Conservation (phyloP, 2,797 vertebrate species). For the Ispidina picta region DNA sequence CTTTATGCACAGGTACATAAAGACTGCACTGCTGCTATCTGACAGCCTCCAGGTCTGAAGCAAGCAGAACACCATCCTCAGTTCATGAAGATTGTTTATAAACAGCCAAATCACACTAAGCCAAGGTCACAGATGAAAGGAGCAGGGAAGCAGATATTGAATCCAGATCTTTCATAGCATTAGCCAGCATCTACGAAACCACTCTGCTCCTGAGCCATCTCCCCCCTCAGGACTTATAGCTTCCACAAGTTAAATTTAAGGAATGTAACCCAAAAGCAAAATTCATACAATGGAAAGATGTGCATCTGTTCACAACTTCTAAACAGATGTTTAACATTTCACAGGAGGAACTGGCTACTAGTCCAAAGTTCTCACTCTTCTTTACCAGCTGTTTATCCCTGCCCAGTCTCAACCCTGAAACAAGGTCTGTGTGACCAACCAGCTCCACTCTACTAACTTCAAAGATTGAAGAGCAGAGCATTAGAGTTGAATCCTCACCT, state of each 20-base stretch:
- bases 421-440: not conserved
- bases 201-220: not conserved
- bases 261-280: not conserved
- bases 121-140: not conserved
- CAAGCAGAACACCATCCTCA: fast-evolving
- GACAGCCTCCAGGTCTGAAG: not conserved
- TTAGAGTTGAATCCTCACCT: not conserved
- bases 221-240: not conserved
- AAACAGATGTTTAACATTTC: not conserved
- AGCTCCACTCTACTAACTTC: not conserved
- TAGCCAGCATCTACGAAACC: not conserved
- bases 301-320: not conserved
- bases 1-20: not conserved
- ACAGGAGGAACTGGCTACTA: not conserved
- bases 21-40: too few species aligned
- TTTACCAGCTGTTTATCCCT: not conserved
- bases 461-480: not conserved
- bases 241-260: not conserved
- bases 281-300: not conserved
- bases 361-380: not conserved
- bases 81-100: not conserved
- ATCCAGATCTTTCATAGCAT: not conserved
- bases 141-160: not conserved
- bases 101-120: not conserved
- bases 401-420: not conserved